Conservation (phyloP, 2,113 vertebrate genomes). For the Anguilla japonica region DNA sequence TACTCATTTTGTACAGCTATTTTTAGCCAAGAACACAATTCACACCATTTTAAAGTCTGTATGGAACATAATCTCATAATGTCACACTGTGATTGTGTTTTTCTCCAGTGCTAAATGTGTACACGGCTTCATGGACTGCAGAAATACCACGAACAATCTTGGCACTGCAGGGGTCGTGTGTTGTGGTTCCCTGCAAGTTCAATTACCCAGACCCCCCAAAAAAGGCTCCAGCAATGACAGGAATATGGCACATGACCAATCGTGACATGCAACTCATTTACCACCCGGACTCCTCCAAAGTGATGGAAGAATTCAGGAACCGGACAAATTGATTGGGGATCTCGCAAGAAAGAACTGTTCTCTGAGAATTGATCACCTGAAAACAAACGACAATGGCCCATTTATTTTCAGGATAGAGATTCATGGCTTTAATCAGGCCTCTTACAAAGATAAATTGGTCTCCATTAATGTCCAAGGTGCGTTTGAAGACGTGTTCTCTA, state of each 20-base stretch:
- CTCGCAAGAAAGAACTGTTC: conserved; percentile 55
- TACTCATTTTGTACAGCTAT: too few species aligned
- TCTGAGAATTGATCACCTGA: conserved; percentile 56
- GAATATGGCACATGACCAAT: conserved; percentile 46
- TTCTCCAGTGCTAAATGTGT: conserved; percentile 38
- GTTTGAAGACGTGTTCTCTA: conserved; percentile 21
- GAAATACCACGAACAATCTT: conserved; percentile 43
- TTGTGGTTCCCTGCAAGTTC: conserved; percentile 65
- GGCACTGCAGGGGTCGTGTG: conserved; percentile 61
- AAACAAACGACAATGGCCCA: conserved; percentile 44
- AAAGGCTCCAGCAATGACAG: conserved; percentile 29
- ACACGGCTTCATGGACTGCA: conserved; percentile 49
- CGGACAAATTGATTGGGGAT: conserved; percentile 56
- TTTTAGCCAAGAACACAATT: too few species aligned
- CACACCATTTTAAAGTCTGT: too few species aligned
- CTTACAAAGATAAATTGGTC: not conserved
- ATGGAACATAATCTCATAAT: not conserved
- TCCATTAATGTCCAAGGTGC: conserved; percentile 54
- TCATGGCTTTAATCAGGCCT: conserved; percentile 11
- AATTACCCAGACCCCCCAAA: conserved; percentile 40
- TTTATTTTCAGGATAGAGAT: conserved; percentile 67
- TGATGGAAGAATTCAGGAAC: conserved; percentile 20
- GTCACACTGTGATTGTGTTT: not conserved
- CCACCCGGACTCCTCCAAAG: conserved; percentile 37
- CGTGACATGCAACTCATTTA: conserved; percentile 11